These are phyloP conservation scores for Neopipo cinnamomea DNA, from an alignment of 2,113 vertebrate species.

Conservation along the genomic window DNA sequence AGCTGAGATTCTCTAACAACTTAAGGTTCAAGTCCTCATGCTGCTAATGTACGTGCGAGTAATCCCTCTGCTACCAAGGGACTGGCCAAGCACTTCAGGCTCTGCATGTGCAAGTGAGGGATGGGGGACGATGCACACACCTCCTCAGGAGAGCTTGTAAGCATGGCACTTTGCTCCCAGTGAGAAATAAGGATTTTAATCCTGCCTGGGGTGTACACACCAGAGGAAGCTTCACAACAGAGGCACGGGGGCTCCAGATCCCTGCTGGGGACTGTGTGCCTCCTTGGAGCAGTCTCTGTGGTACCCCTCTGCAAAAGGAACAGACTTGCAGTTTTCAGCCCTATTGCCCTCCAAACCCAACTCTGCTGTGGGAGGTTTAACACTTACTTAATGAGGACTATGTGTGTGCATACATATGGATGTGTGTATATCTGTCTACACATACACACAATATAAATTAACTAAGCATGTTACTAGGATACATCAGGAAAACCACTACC, in stretches of 20 bases:
- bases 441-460: slow-evolving; percentile 45
- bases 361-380: slow-evolving; percentile 37
- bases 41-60: accelerated
- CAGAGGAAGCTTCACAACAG: neutral
- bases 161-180: neutral
- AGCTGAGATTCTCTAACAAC: neutral
- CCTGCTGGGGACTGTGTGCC: neutral
- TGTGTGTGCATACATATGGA: slow-evolving; percentile 46
- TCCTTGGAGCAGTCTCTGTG: neutral
- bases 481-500: slow-evolving; percentile 62
- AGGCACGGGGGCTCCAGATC: accelerated
- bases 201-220: neutral
- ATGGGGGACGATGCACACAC: accelerated
- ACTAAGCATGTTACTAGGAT: slow-evolving; percentile 62
- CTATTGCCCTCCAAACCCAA: neutral
- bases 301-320: neutral
- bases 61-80: neutral
- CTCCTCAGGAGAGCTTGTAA: accelerated
- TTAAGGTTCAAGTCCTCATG: neutral
- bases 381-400: slow-evolving; percentile 53
- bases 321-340: neutral
- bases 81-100: accelerated
- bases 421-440: slow-evolving; percentile 57
- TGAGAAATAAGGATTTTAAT: neutral
- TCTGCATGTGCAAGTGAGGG: neutral